Conservation (phyloP, 2,113 vertebrate species). For the Laterallus jamaicensis region DNA sequence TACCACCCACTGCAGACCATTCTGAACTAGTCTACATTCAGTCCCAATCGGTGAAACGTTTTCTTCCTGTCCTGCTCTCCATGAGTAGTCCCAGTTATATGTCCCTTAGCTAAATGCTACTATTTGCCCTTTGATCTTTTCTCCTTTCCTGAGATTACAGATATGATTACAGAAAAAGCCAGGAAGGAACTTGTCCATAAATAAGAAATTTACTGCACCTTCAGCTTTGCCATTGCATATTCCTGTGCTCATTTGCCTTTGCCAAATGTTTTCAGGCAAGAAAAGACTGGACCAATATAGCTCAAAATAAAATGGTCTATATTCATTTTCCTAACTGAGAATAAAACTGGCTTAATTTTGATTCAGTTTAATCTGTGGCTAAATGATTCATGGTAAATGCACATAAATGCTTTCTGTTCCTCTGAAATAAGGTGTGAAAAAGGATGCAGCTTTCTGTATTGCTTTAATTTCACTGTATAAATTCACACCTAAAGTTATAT, state of each 20-base stretch:
- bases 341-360: background rate
- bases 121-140: background rate
- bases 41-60: background rate
- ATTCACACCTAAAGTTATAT: background rate
- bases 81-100: fast-evolving
- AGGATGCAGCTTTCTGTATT: background rate
- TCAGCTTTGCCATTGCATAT: background rate
- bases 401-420: background rate
- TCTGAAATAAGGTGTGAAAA: background rate
- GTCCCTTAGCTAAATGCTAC: background rate
- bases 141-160: background rate
- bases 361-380: background rate
- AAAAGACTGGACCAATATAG: background rate
- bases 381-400: background rate
- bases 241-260: background rate
- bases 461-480: background rate
- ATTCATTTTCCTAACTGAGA: background rate
- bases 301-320: background rate
- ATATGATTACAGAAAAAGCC: background rate
- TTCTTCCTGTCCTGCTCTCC: background rate
- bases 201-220: background rate
- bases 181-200: background rate
- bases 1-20: background rate
- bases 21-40: fast-evolving
- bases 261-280: background rate